phyloP scores from a whole-genome alignment of 2,888 invertebrate species.

The Colostygia pectinataria region DNA sequence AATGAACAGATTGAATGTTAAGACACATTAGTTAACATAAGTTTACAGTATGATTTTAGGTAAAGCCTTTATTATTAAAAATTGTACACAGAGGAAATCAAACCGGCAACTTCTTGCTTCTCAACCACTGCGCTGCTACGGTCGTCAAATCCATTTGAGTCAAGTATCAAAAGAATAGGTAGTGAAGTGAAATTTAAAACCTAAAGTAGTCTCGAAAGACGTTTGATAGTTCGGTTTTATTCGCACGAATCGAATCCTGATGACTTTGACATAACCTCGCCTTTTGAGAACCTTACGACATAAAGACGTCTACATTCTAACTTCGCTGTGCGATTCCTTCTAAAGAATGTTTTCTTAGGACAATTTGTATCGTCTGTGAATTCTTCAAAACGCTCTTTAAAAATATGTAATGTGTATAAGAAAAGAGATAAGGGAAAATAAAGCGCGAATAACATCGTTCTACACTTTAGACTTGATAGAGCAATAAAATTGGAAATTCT shows the following conservation, averaged over 20 bases:
- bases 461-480: conserved; percentile 13
- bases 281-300: conserved; percentile 6
- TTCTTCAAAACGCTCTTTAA: conserved; percentile 1
- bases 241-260: conserved; percentile 3
- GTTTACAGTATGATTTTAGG: too few species aligned
- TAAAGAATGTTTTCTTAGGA: conserved; percentile 13
- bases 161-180: neutral
- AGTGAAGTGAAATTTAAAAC: conserved; percentile 3
- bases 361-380: conserved; percentile 8
- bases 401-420: neutral
- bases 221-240: conserved; percentile 10
- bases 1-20: too few species aligned
- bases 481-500: conserved; percentile 30
- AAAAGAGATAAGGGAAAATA: conserved; percentile 6
- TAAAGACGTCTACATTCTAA: conserved; percentile 11
- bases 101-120: too few species aligned
- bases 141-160: too few species aligned
- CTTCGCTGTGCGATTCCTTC: conserved; percentile 7
- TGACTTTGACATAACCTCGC: neutral
- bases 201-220: conserved; percentile 1
- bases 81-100: too few species aligned
- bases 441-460: conserved; percentile 4
- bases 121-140: too few species aligned
- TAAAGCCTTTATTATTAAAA: too few species aligned
- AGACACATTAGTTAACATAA: too few species aligned